These are phyloP conservation scores for Falco punctatus DNA, from an alignment of 2,113 vertebrate genomes.

Conservation along the genomic window DNA sequence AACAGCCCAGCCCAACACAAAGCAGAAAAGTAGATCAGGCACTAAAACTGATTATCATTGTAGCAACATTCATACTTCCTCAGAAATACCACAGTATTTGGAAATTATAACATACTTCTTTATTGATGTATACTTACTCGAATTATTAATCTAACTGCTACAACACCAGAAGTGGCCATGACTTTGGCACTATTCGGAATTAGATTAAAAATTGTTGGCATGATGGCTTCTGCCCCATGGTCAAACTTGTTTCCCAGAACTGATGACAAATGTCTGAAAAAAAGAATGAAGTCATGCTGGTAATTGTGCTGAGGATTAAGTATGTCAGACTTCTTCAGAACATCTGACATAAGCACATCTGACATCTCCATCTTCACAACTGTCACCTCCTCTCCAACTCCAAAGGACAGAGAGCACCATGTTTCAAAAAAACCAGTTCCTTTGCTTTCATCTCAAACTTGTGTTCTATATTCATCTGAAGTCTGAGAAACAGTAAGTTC, in stretches of 20 bases:
- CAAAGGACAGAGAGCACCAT: not conserved
- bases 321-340: not conserved
- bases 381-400: not conserved
- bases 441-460: not conserved
- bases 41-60: not conserved
- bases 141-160: conserved; percentile 93
- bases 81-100: not conserved
- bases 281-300: conserved; percentile 39
- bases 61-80: not conserved
- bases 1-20: not conserved
- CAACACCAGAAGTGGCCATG: conserved; percentile 97
- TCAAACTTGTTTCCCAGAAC: conserved; percentile 96
- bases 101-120: not conserved
- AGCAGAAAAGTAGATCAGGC: not conserved
- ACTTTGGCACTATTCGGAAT: conserved; percentile 99
- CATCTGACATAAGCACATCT: not conserved
- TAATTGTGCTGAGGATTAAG: not conserved
- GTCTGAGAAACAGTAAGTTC: not conserved
- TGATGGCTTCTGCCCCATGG: conserved; percentile 94
- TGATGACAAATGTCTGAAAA: conserved; percentile 87
- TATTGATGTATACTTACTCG: conserved; percentile 80
- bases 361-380: not conserved
- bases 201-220: conserved; percentile 98
- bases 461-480: not conserved
- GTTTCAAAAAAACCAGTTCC: not conserved